Base-by-base conservation (phyloP, 2,797 vertebrate species). In the Intellagama lesueurii region DNA sequence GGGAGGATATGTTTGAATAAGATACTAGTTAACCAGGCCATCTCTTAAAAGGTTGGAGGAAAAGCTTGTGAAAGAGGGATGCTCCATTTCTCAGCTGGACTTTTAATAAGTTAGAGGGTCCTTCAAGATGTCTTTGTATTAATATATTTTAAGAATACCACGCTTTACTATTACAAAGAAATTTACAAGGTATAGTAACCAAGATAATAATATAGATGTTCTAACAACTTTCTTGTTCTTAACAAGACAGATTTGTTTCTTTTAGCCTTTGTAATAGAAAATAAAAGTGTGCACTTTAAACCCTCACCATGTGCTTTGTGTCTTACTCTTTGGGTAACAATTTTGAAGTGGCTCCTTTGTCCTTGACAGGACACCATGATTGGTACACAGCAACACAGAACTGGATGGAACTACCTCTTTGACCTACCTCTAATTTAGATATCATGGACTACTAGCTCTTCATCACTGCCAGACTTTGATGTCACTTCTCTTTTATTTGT, bases 81-180 rank as follows among this genome's bases (percentile, higher is more conserved):
- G 96, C 96, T 97, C 95, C 95, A 93, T 95, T 96, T 96, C 96
- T 96, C 94, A 94, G 94, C 93, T 94, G 91, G 90, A 90, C 94
- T 95, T 86, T 94, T 95, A 96, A 96, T 96, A 95, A 93, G 92
- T 91, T 93, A 0, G 90, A 94, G 93, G 96, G 96, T 96, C 96
- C 96, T 97, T 96, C 96, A 96, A 90, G 97, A 96, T 94, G 96
- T 96, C 95, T 97, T 94, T 95, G 95, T 97, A 96, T 97, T 97
- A 97, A 97, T 97, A 95, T 95, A 96, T 94, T 96, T 96, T 96
- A 97, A 96, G 96, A 97, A 97, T 97, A 97, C 97, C 97, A 97
- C 96, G 95, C 97, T 97, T 97, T 97, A 97, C 96, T 97, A 97
- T 97, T 97, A 97, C 97, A 96, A 97, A 96, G 91, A 64, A 85